phyloP scores from a whole-genome alignment of 2,797 vertebrate species.

The Limnodromus scolopaceus region DNA sequence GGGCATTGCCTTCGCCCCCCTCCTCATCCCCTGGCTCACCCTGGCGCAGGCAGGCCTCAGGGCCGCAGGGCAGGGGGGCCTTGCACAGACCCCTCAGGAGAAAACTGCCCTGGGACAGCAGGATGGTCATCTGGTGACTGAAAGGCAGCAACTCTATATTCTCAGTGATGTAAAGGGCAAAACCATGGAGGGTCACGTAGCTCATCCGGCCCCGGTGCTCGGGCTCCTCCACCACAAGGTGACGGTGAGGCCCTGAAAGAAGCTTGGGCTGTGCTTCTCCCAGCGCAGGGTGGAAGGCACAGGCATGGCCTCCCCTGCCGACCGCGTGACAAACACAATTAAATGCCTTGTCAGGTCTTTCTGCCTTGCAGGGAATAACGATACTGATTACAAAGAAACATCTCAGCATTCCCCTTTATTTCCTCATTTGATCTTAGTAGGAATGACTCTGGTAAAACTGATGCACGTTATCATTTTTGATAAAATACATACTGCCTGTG shows the following conservation, averaged over 20 bases:
- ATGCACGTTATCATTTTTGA: constrained; percentile 47
- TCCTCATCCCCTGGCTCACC: background rate
- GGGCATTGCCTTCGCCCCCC: fast-evolving
- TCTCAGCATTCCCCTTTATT: constrained; percentile 67
- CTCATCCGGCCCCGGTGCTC: background rate
- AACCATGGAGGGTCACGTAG: fast-evolving
- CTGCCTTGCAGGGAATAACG: constrained; percentile 46
- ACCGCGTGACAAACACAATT: constrained; percentile 60
- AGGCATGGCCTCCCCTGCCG: background rate
- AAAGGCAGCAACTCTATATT: background rate
- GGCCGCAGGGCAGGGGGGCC: fast-evolving
- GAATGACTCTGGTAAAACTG: constrained; percentile 62
- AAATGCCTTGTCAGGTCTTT: constrained; percentile 73
- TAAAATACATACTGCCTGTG: constrained; percentile 55
- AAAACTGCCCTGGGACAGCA: background rate
- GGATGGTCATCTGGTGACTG: too few species aligned
- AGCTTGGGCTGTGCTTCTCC: background rate
- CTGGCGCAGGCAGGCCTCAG: background rate
- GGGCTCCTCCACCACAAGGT: fast-evolving
- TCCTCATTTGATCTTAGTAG: constrained; percentile 57
- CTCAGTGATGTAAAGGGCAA: background rate
- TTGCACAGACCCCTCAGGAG: fast-evolving
- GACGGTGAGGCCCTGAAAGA: background rate
- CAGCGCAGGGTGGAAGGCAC: fast-evolving
- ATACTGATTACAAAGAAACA: constrained; percentile 67